Percentiles rank a stretch among this genome's conserved stretches.
Conservation (phyloP, 2,797 vertebrate genomes). For the Lateolabrax maculatus region DNA sequence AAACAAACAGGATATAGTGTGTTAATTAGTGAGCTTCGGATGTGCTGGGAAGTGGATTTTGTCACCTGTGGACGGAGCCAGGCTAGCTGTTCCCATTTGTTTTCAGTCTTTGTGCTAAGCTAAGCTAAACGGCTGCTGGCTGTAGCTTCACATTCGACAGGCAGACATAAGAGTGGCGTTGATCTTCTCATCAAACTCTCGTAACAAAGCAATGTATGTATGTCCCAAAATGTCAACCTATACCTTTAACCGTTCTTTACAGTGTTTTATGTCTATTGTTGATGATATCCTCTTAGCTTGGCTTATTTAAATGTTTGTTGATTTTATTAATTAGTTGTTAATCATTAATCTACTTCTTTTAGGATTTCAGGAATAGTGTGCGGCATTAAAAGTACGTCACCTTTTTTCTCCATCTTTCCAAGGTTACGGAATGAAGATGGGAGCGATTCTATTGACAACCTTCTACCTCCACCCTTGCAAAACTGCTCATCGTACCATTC, state of each 20-base stretch:
- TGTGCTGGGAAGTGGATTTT: not conserved
- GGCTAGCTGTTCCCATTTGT: not conserved
- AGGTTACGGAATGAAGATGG: rapidly evolving
- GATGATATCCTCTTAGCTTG: not conserved
- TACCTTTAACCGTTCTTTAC: not conserved
- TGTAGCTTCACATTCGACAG: not conserved
- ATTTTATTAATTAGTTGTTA: not conserved
- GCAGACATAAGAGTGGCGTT: not conserved
- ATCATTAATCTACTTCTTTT: not conserved
- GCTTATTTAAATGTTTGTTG: not conserved
- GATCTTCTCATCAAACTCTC: not conserved
- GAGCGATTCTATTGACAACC: rapidly evolving
- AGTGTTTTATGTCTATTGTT: not conserved
- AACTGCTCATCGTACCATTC: slow-evolving; percentile 8
- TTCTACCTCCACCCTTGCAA: rapidly evolving
- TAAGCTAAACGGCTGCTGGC: not conserved
- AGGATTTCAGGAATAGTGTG: not conserved
- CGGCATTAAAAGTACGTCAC: not conserved
- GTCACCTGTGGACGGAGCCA: not conserved
- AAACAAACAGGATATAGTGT: not conserved
- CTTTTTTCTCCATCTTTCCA: slow-evolving; percentile 2
- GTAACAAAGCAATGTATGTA: not conserved
- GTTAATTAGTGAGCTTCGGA: not conserved
- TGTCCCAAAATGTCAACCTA: not conserved
- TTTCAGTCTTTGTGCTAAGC: not conserved